These are phyloP conservation scores for Acrocephalus scirpaceus DNA, from an alignment of 2,797 vertebrate genomes.

Conservation along the genomic window DNA sequence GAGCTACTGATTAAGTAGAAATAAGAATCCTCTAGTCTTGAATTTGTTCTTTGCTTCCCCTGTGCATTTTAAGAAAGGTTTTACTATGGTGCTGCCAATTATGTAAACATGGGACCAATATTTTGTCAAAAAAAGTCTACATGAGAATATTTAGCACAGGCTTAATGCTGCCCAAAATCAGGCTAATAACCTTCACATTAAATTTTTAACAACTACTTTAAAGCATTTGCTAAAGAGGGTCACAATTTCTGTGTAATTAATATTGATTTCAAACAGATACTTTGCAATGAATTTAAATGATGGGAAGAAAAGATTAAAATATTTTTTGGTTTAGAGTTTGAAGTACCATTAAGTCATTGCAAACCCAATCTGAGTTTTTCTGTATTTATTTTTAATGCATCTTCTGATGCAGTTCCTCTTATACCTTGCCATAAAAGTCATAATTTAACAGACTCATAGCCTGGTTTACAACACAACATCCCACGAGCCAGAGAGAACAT, in stretches of 20 bases:
- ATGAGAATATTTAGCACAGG: constrained; percentile 28
- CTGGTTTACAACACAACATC: not conserved
- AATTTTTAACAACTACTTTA: constrained; percentile 66
- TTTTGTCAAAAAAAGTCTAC: constrained; percentile 47
- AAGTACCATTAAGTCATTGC: not conserved
- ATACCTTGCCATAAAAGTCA: not conserved
- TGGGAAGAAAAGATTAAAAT: not conserved
- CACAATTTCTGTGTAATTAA: constrained; percentile 51
- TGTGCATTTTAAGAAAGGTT: not conserved
- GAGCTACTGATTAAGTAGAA: not conserved
- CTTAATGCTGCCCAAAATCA: constrained; percentile 59
- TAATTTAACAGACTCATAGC: not conserved
- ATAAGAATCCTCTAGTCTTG: not conserved
- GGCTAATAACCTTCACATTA: constrained; percentile 53
- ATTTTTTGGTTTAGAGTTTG: not conserved
- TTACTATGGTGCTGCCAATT: constrained; percentile 53
- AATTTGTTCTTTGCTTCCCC: constrained; percentile 4
- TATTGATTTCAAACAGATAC: constrained; percentile 54
- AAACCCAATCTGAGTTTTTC: not conserved
- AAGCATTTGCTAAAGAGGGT: constrained; percentile 58
- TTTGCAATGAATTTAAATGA: constrained; percentile 29
- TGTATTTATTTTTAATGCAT: not conserved
- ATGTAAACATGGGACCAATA: constrained; percentile 38
- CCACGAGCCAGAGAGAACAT: not conserved
- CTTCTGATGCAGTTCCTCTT: not conserved